These are phyloP conservation scores for Brachycybe producta DNA, from an alignment of 2,888 invertebrate species.

Conservation along the genomic window DNA sequence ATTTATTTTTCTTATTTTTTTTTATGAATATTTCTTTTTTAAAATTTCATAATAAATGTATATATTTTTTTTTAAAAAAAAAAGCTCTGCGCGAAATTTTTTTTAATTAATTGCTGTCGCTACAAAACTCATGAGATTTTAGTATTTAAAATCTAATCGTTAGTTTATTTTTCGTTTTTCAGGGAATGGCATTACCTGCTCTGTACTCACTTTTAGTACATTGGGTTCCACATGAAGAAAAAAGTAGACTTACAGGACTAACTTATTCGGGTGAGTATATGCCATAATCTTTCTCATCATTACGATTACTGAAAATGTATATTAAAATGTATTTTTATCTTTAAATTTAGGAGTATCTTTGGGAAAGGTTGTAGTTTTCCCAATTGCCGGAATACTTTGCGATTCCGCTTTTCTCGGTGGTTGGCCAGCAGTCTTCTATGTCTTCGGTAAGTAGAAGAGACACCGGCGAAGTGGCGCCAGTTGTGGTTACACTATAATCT, in stretches of 20 bases:
- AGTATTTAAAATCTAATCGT: too few species aligned
- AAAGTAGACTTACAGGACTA: slow-evolving; percentile 7
- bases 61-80: too few species aligned
- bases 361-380: slow-evolving; percentile 13
- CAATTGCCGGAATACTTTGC: slow-evolving; percentile 43
- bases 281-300: background rate
- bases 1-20: too few species aligned
- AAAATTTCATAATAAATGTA: too few species aligned
- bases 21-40: too few species aligned
- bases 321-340: background rate
- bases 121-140: too few species aligned
- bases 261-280: slow-evolving; percentile 8
- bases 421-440: slow-evolving; percentile 83
- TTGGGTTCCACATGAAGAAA: slow-evolving; percentile 14
- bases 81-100: too few species aligned
- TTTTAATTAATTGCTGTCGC: too few species aligned
- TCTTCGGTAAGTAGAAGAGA: slow-evolving; percentile 48
- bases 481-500: background rate
- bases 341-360: slow-evolving; percentile 10
- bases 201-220: slow-evolving; percentile 11
- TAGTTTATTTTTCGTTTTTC: too few species aligned
- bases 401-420: slow-evolving; percentile 60
- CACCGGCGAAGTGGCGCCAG: background rate
- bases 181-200: slow-evolving; percentile 16
- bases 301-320: background rate